Evolutionary conservation across 2,888 invertebrate species (phyloP).

Genomic region (Proisotoma minuta): DNA sequence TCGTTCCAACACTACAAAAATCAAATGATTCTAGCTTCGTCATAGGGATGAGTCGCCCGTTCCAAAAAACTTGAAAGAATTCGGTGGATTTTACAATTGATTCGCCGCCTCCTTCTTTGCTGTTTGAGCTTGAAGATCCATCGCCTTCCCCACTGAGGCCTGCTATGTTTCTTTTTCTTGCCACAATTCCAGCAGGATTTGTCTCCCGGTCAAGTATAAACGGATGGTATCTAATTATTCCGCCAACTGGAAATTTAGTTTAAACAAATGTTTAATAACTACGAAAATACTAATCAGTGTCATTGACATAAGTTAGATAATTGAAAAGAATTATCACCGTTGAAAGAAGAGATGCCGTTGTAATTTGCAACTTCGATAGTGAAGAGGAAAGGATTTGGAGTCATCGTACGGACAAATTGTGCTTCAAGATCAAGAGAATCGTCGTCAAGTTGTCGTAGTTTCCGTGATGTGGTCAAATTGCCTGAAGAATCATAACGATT

Average conservation of each 20-base stretch:
- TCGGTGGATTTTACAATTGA: background rate
- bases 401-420: background rate
- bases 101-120: too few species aligned
- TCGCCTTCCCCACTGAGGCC: background rate
- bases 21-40: background rate
- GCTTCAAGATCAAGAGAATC: background rate
- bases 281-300: too few species aligned
- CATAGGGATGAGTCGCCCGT: background rate
- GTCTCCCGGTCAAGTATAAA: background rate
- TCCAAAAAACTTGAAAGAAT: background rate
- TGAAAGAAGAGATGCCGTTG: too few species aligned
- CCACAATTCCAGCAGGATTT: background rate
- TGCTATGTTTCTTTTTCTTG: background rate
- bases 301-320: too few species aligned
- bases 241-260: background rate
- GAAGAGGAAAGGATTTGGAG: background rate
- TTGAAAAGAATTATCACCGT: too few species aligned
- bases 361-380: background rate
- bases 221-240: background rate
- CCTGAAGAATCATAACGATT: background rate
- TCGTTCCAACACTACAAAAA: background rate
- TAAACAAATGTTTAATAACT: too few species aligned
- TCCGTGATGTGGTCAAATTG: background rate
- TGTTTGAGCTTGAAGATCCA: too few species aligned
- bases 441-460: background rate